Evolutionary conservation across 2,888 invertebrate genomes (phyloP).

Genomic region (Euphydryas editha): DNA sequence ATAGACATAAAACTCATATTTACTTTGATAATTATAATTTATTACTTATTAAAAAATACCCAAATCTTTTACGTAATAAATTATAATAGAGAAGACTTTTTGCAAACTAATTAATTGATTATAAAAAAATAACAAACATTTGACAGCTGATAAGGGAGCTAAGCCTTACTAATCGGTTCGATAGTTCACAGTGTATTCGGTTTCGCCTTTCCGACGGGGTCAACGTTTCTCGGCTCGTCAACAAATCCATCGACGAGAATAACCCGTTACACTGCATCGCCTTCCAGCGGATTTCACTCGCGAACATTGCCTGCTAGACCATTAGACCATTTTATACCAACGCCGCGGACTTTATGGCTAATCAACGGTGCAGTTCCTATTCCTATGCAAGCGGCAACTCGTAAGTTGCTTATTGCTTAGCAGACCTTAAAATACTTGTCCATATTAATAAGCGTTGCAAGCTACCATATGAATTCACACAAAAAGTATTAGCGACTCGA

Average conservation of each 20-base stretch:
- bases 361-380: constrained; percentile 36
- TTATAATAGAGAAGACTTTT: background rate
- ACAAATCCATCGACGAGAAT: constrained; percentile 82
- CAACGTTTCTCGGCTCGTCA: constrained; percentile 79
- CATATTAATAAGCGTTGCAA: constrained; percentile 12
- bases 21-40: too few species aligned
- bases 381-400: constrained; percentile 14
- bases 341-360: constrained; percentile 47
- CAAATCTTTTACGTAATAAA: too few species aligned
- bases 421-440: constrained; percentile 21
- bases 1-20: too few species aligned
- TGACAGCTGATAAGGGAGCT: constrained; percentile 23
- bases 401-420: constrained; percentile 26
- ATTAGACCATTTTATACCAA: constrained; percentile 60
- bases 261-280: constrained; percentile 79
- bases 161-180: constrained; percentile 45
- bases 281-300: constrained; percentile 75
- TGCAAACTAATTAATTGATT: background rate
- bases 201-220: constrained; percentile 74
- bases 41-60: too few species aligned
- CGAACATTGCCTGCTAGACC: constrained; percentile 56
- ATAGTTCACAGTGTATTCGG: constrained; percentile 64
- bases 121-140: background rate
- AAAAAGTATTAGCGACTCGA: background rate
- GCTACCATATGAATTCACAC: constrained; percentile 9